These are phyloP conservation scores for Pantherophis alleghaniensis DNA, from an alignment of 2,797 vertebrate species.

Conservation along the genomic window DNA sequence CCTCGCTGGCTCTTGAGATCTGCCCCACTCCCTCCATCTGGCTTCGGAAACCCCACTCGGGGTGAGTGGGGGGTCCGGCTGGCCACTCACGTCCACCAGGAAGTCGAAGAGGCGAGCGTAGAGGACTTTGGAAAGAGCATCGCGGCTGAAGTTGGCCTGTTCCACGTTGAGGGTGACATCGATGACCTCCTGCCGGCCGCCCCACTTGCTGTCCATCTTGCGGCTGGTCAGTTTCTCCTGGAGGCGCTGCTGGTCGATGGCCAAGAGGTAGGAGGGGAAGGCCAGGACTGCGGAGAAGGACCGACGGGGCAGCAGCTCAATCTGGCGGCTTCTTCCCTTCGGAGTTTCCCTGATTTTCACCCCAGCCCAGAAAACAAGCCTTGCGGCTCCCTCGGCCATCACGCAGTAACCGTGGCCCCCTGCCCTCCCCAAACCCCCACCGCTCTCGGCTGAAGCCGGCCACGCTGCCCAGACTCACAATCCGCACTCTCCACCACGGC, in stretches of 20 bases:
- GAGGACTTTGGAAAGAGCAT: slow-evolving; percentile 80
- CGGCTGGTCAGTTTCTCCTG: slow-evolving; percentile 80
- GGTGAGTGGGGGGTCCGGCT: accelerated
- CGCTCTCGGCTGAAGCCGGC: accelerated
- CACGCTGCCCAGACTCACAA: slow-evolving; percentile 68
- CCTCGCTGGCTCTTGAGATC: not conserved
- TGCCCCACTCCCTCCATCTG: not conserved
- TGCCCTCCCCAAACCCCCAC: not conserved
- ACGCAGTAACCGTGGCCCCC: not conserved
- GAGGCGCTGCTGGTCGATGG: slow-evolving; percentile 76
- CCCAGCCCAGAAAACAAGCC: not conserved
- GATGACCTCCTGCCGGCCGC: slow-evolving; percentile 78
- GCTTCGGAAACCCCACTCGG: not conserved
- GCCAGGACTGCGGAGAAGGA: slow-evolving; percentile 72
- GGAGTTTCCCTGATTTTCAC: too few species aligned
- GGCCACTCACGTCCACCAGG: slow-evolving; percentile 77
- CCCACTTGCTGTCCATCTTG: slow-evolving; percentile 84
- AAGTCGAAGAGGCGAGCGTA: slow-evolving; percentile 81
- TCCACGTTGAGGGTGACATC: slow-evolving; percentile 80
- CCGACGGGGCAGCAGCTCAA: not conserved
- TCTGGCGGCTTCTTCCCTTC: not conserved
- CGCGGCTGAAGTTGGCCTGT: slow-evolving; percentile 78
- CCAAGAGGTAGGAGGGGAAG: slow-evolving; percentile 79
- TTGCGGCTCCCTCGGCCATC: not conserved
- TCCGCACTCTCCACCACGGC: slow-evolving; percentile 81